These are phyloP conservation scores for Aplochiton taeniatus DNA, from an alignment of 2,797 vertebrate species.

Conservation along the genomic window DNA sequence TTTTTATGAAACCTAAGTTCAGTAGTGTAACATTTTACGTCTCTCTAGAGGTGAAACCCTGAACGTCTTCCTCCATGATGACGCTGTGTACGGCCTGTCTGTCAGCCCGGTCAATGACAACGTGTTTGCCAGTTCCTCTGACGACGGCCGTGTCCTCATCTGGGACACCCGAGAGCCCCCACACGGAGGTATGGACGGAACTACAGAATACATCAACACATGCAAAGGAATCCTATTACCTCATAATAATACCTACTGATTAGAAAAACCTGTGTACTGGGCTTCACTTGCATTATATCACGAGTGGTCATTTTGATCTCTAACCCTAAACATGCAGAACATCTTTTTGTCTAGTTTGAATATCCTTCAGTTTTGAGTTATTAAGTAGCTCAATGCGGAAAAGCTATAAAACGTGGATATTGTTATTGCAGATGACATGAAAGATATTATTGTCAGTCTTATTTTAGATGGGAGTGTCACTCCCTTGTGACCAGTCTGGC, in stretches of 20 bases:
- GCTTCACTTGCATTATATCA: no score
- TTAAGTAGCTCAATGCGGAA: conserved; percentile 8
- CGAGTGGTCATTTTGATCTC: no score
- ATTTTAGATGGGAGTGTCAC: not conserved
- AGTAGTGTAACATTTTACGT: conserved; percentile 7
- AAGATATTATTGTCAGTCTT: no score
- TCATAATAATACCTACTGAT: no score
- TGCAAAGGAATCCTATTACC: no score
- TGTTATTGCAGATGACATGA: no score
- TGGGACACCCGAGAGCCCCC: conserved; percentile 97
- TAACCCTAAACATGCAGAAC: conserved; percentile 35
- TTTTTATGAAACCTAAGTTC: no score
- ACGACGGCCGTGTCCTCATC: conserved; percentile 95
- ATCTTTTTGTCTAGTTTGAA: conserved; percentile 48
- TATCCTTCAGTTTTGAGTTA: conserved; percentile 47
- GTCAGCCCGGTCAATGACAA: conserved; percentile 98
- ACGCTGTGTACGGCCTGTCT: conserved; percentile 95
- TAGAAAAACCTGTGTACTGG: no score
- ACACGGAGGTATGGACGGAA: conserved; percentile 82
- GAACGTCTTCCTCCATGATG: conserved; percentile 96
- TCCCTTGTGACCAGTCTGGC: conserved; percentile 44
- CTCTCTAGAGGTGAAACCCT: conserved; percentile 87
- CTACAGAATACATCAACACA: no score
- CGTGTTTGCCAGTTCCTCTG: conserved; percentile 97
- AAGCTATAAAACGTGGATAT: no score